Conservation (phyloP, 2,113 vertebrate genomes). For the Callorhinus ursinus region DNA sequence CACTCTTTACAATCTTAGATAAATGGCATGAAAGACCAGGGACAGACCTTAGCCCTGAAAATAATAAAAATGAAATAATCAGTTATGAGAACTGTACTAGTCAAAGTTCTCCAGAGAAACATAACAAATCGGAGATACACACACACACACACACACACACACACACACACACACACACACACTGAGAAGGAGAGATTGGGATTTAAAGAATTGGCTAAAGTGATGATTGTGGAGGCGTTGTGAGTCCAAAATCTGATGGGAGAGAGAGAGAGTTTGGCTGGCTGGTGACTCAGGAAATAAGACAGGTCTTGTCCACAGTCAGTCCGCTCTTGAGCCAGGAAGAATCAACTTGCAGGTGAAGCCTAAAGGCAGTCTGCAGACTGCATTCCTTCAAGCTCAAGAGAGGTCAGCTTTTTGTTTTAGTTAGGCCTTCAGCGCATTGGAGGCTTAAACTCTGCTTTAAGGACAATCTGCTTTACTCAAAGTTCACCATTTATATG, state of each 20-base stretch:
- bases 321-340: neutral
- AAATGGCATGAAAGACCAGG: neutral
- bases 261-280: too few relatives aligned
- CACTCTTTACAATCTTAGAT: neutral
- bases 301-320: neutral
- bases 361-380: fast-evolving
- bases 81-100: neutral
- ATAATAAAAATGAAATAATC: neutral
- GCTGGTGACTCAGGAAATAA: neutral
- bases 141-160: neutral
- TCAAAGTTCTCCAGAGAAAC: neutral
- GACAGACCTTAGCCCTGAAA: neutral
- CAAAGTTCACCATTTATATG: neutral
- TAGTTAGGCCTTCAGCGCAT: neutral
- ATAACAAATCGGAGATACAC: neutral
- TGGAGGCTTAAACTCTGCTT: neutral
- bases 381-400: neutral
- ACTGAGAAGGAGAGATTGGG: neutral
- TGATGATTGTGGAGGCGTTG: neutral
- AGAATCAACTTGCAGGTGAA: neutral
- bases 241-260: neutral
- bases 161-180: neutral
- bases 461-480: neutral
- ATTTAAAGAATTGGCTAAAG: neutral
- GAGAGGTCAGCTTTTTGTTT: neutral